Conservation (phyloP, 1,140 invertebrate genomes). For the Cydia strobilella region DNA sequence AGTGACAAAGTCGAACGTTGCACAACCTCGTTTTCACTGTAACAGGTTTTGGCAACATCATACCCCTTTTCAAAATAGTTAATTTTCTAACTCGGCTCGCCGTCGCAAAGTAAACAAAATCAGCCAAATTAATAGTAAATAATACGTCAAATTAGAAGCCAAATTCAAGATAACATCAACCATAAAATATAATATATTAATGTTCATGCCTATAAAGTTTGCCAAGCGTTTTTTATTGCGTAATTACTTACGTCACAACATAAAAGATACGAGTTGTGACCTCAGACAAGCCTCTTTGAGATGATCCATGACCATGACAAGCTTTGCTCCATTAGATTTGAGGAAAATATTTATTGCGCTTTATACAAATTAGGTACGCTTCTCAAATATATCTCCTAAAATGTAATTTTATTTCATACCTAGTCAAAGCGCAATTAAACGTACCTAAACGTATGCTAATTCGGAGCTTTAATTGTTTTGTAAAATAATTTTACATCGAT, state of each 20-base stretch:
- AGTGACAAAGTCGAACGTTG: slow-evolving; percentile 13
- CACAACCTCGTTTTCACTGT: slow-evolving; percentile 10
- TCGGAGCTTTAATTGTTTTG: neutral
- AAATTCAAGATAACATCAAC: neutral
- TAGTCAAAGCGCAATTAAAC: too few species aligned
- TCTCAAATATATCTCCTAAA: too few species aligned
- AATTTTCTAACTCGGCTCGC: neutral
- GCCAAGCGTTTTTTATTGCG: neutral
- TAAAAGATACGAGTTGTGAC: neutral
- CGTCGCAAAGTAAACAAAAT: neutral
- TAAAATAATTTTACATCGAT: neutral
- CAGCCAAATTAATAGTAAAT: neutral
- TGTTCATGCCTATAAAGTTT: neutral
- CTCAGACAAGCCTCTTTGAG: neutral
- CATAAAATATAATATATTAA: neutral
- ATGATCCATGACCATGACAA: slow-evolving; percentile 19
- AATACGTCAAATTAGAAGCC: neutral
- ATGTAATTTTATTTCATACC: too few species aligned
- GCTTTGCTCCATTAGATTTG: neutral
- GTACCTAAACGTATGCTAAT: too few species aligned
- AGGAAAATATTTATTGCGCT: neutral
- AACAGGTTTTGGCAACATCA: slow-evolving; percentile 10
- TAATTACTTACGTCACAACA: slow-evolving; percentile 12
- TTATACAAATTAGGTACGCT: neutral
- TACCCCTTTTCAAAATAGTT: neutral